Conservation (phyloP, 1,140 invertebrate genomes). For the Eubasilissa regina region DNA sequence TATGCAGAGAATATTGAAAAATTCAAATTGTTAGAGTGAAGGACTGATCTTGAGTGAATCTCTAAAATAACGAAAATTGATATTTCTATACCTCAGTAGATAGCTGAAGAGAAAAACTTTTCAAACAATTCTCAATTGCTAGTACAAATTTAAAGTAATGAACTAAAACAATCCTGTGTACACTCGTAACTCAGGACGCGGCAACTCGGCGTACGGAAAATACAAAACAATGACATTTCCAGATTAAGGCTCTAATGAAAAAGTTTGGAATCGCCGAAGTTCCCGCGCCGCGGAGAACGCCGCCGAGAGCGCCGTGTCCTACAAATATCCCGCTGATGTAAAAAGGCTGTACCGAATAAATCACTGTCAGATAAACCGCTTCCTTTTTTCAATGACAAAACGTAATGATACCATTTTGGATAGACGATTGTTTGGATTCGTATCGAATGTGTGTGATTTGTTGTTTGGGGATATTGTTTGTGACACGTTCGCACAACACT, state of each 20-base stretch:
- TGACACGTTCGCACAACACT: neutral
- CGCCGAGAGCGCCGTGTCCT: conserved; percentile 34
- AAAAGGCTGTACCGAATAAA: conserved; percentile 47
- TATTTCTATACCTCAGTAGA: neutral
- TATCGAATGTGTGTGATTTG: conserved; percentile 42
- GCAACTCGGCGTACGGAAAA: conserved; percentile 24
- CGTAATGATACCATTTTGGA: conserved; percentile 42
- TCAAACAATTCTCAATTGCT: neutral
- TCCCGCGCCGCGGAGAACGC: conserved; percentile 19
- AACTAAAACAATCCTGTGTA: conserved; percentile 16
- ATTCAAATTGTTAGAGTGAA: no score
- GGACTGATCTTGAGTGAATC: neutral
- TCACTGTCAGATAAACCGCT: conserved; percentile 43
- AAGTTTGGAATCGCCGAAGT: conserved; percentile 42
- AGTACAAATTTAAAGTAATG: conserved; percentile 21
- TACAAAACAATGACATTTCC: conserved; percentile 46
- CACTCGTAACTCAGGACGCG: conserved; percentile 11
- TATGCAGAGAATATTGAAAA: no score
- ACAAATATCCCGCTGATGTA: conserved; percentile 45
- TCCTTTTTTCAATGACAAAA: conserved; percentile 45
- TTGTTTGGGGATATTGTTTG: conserved; percentile 27
- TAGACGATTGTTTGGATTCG: conserved; percentile 35
- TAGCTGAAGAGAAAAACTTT: conserved; percentile 9
- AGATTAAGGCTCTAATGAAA: conserved; percentile 48
- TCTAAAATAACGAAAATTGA: neutral